These are phyloP conservation scores for Bergia puertoricense DNA, from an alignment of 92 coral and sea anemone species.

Conservation along the genomic window DNA sequence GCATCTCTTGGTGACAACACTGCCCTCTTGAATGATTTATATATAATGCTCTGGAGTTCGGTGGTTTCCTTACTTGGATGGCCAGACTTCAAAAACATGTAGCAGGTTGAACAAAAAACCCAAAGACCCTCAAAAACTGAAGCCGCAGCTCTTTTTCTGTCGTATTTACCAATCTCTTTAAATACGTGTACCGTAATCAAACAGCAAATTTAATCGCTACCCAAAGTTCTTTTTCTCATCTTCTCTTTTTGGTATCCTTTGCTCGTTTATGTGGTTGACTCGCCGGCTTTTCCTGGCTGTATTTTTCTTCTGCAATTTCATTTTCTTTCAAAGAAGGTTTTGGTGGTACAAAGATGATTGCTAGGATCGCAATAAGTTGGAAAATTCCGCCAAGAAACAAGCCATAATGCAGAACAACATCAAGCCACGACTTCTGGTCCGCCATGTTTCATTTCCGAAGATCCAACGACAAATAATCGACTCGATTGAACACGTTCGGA, in stretches of 20 bases:
- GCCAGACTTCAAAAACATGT: neutral
- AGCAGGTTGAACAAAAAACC: neutral
- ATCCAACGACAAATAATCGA: neutral
- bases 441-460: slow-evolving; percentile 47
- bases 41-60: no score
- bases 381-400: slow-evolving; percentile 84
- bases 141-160: neutral
- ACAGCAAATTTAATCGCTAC: neutral
- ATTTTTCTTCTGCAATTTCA: slow-evolving; percentile 43
- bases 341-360: slow-evolving; percentile 76
- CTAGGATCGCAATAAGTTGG: slow-evolving; percentile 82
- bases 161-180: neutral
- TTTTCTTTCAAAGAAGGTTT: slow-evolving; percentile 49
- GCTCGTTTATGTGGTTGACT: slow-evolving; percentile 39
- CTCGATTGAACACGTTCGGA: neutral
- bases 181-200: neutral
- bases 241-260: slow-evolving; percentile 63
- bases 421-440: slow-evolving; percentile 51
- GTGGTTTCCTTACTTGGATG: neutral
- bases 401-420: slow-evolving; percentile 74
- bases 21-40: neutral
- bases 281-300: slow-evolving; percentile 24
- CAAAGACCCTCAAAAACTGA: no score
- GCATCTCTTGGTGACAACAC: neutral
- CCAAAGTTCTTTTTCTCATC: slow-evolving; percentile 5